Conservation (phyloP, 2,888 invertebrate species). For the Pachymerium ferrugineum region DNA sequence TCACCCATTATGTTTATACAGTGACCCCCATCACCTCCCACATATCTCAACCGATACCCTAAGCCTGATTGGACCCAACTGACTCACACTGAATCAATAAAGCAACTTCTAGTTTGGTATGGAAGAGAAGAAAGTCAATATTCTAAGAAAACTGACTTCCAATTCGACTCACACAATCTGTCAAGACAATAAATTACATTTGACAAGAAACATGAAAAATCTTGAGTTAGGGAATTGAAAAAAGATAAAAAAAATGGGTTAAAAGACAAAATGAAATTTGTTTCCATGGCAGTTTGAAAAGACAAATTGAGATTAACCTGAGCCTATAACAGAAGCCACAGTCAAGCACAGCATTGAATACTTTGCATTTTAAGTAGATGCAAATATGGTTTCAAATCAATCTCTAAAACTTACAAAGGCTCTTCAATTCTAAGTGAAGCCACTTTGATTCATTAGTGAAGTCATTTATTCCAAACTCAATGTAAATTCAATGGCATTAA, state of each 20-base stretch:
- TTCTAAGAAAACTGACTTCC: not conserved
- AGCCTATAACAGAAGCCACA: not conserved
- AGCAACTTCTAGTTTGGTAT: not conserved
- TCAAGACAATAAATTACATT: conserved; percentile 2
- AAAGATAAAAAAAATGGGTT: not conserved
- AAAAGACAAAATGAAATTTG: not conserved
- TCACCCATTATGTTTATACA: not conserved
- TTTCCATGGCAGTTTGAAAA: not conserved
- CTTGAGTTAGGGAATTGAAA: not conserved
- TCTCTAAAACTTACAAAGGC: not conserved
- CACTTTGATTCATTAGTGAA: not conserved
- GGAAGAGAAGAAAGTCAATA: not conserved
- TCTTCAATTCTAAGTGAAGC: too few relatives aligned
- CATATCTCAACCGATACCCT: not conserved
- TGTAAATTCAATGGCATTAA: too few relatives aligned
- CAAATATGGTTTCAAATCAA: not conserved
- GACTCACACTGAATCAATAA: conserved; percentile 2
- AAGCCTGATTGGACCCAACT: not conserved
- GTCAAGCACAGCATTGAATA: not conserved
- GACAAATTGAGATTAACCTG: not conserved
- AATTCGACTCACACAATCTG: conserved; percentile 2
- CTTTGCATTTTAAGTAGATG: not conserved
- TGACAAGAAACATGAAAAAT: conserved; percentile 2
- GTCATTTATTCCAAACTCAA: not conserved
- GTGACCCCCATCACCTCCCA: not conserved